These are phyloP conservation scores for Scolopax bukidnonensis DNA, from an alignment of 2,797 vertebrate genomes.

Conservation along the genomic window DNA sequence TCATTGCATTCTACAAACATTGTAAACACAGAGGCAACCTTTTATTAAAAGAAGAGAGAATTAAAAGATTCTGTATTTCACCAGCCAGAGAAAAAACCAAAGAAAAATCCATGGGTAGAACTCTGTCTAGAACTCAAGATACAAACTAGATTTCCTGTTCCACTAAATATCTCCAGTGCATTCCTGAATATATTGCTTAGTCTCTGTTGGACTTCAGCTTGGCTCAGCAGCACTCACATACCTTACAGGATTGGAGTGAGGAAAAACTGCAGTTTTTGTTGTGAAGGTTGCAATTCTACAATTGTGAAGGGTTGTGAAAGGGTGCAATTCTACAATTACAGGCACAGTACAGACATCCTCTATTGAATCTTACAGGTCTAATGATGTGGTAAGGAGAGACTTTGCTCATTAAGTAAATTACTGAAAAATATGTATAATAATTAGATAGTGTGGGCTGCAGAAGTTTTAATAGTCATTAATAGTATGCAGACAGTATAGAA, in stretches of 20 bases:
- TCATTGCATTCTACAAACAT: not conserved
- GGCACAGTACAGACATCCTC: not conserved
- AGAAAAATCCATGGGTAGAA: not conserved
- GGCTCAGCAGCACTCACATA: not conserved
- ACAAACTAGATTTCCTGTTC: not conserved
- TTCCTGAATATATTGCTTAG: not conserved
- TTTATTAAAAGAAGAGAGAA: not conserved
- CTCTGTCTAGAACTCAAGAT: not conserved
- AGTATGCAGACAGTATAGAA: not conserved
- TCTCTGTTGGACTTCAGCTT: not conserved
- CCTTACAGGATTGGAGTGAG: not conserved
- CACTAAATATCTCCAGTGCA: not conserved
- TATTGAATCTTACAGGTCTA: not conserved
- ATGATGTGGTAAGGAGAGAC: not conserved
- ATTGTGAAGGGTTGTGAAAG: too few relatives aligned
- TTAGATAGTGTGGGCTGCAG: accelerated
- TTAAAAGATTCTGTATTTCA: not conserved
- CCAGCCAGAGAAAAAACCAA: not conserved
- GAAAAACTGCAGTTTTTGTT: not conserved
- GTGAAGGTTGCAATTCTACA: not conserved
- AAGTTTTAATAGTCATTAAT: not conserved
- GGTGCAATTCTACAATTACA: not conserved
- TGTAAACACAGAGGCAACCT: not conserved
- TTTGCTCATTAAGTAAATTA: not conserved
- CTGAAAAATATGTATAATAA: not conserved